These are phyloP conservation scores for Octodon degus DNA, from an alignment of 2,113 vertebrate genomes.

Conservation along the genomic window DNA sequence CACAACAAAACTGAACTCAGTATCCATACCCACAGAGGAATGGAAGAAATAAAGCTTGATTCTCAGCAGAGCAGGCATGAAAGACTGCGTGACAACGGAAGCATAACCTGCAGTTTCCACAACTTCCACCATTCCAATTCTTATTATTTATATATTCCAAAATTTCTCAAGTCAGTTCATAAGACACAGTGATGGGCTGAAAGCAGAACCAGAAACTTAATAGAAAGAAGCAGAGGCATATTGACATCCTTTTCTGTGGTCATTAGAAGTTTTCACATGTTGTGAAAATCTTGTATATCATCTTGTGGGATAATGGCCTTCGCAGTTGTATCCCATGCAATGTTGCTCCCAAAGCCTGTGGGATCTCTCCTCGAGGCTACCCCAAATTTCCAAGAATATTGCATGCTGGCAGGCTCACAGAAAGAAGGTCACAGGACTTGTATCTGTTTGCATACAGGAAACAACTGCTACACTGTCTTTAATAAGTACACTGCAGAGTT, in stretches of 20 bases:
- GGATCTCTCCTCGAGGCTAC: not conserved
- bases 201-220: not conserved
- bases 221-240: not conserved
- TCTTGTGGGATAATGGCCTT: not conserved
- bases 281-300: not conserved
- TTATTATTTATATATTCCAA: not conserved
- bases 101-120: not conserved
- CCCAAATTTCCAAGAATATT: not conserved
- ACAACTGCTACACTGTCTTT: not conserved
- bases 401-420: not conserved
- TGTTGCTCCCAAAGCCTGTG: not conserved
- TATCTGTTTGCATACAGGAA: not conserved
- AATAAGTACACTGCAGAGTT: not conserved
- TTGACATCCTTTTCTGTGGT: not conserved
- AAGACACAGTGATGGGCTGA: not conserved
- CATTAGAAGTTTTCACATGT: not conserved
- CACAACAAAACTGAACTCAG: not conserved
- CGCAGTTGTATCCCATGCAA: fast-evolving
- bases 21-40: not conserved
- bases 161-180: not conserved
- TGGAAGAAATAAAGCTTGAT: not conserved
- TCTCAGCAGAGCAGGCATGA: not conserved
- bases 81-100: not conserved
- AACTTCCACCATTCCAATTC: not conserved
- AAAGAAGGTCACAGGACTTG: not conserved